Conservation (phyloP, 1,140 invertebrate species). For the Drosophila ananassae region DNA sequence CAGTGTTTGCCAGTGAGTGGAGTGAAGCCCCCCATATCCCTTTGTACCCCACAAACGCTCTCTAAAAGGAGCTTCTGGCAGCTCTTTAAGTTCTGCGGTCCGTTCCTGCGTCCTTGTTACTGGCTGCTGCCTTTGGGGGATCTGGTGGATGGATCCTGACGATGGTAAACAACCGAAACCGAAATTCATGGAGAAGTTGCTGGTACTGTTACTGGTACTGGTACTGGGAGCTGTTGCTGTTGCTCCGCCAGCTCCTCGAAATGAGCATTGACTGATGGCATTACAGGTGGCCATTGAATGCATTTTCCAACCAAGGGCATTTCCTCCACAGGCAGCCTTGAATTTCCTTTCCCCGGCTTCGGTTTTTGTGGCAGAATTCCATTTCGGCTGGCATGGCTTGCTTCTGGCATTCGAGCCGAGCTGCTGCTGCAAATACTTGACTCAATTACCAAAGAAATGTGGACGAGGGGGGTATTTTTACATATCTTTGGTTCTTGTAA, state of each 20-base stretch:
- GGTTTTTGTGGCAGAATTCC: slow-evolving; percentile 36
- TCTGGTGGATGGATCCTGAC: slow-evolving; percentile 20
- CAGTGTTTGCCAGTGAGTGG: slow-evolving; percentile 55
- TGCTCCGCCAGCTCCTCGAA: slow-evolving; percentile 22
- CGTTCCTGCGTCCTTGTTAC: slow-evolving; percentile 3
- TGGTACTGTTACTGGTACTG: background rate
- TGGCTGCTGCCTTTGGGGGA: slow-evolving; percentile 13
- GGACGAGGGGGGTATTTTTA: slow-evolving; percentile 6
- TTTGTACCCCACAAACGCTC: slow-evolving; percentile 22
- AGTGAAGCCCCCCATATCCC: background rate
- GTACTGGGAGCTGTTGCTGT: background rate
- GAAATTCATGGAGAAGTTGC: background rate
- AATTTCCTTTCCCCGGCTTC: slow-evolving; percentile 16
- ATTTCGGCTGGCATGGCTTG: slow-evolving; percentile 18
- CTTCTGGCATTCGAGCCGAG: background rate
- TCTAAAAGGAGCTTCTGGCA: slow-evolving; percentile 70
- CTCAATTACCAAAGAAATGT: slow-evolving; percentile 32
- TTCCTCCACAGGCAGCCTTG: slow-evolving; percentile 18
- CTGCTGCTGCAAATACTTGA: slow-evolving; percentile 28
- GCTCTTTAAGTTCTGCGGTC: slow-evolving; percentile 75
- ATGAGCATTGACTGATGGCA: slow-evolving; percentile 60
- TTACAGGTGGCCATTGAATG: slow-evolving; percentile 46
- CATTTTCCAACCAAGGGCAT: slow-evolving; percentile 36
- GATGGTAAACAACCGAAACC: slow-evolving; percentile 14
- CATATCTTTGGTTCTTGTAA: slow-evolving; percentile 32